Percentiles rank a stretch among this genome's conserved stretches.
phyloP scores from a whole-genome alignment of 2,888 invertebrate genomes.

The Eurytoma adleriae region DNA sequence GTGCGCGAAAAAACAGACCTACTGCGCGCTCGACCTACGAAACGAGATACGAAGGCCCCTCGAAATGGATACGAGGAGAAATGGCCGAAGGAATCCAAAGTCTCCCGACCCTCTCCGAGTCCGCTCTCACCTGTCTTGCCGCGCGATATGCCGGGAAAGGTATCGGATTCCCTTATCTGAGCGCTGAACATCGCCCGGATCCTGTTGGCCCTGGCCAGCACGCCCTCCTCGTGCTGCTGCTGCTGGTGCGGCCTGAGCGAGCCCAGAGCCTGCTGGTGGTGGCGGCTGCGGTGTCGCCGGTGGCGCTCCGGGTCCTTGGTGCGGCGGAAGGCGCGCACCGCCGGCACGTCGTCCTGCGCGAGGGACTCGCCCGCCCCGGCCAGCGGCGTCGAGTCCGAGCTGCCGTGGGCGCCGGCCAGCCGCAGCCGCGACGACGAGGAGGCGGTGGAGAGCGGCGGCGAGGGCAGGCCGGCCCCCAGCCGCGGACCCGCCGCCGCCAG shows the following conservation, averaged over 20 bases:
- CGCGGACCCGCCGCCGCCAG: conserved; percentile 58
- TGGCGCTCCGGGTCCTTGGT: conserved; percentile 37
- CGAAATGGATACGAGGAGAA: background rate
- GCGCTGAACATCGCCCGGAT: conserved; percentile 73
- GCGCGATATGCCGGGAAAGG: conserved; percentile 73
- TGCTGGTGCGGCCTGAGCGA: conserved; percentile 50
- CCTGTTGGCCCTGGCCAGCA: conserved; percentile 73
- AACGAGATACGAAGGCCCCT: background rate
- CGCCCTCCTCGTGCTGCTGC: conserved; percentile 68
- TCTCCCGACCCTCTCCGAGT: background rate
- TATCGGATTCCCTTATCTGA: conserved; percentile 70
- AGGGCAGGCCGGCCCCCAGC: conserved; percentile 27
- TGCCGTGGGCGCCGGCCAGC: background rate
- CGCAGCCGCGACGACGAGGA: conserved; percentile 14
- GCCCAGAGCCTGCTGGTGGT: conserved; percentile 11
- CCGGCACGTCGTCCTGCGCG: conserved; percentile 55
- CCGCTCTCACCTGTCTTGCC: conserved; percentile 71
- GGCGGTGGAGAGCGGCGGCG: conserved; percentile 1
- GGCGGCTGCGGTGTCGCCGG: conserved; percentile 20
- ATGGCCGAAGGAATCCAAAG: too few species aligned
- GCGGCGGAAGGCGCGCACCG: conserved; percentile 64
- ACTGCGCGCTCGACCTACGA: background rate
- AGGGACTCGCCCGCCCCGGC: conserved; percentile 22
- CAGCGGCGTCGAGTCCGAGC: conserved; percentile 40
- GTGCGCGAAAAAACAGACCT: background rate